These are phyloP conservation scores for Myocastor coypus DNA, from an alignment of 2,113 vertebrate genomes.

Conservation along the genomic window DNA sequence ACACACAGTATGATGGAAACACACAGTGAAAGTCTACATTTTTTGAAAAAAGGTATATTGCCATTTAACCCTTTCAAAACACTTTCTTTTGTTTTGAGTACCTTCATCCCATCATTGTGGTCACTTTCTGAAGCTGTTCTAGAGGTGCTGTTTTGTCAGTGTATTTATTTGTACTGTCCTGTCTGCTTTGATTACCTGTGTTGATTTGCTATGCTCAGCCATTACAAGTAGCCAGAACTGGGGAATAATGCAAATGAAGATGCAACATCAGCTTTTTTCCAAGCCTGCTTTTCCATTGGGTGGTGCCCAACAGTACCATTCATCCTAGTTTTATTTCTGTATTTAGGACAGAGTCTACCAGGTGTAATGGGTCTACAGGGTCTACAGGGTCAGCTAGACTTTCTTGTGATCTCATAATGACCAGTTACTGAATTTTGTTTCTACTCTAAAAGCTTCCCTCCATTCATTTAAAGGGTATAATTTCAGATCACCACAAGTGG, in stretches of 20 bases:
- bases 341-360: no score
- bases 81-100: not conserved
- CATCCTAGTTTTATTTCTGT: not conserved
- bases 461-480: not conserved
- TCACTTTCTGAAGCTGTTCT: not conserved
- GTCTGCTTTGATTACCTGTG: not conserved
- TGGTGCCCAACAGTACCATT: not conserved
- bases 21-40: not conserved
- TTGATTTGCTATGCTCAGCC: not conserved
- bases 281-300: not conserved
- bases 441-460: not conserved
- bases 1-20: not conserved
- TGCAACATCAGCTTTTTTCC: not conserved
- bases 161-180: not conserved
- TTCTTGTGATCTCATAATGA: not conserved
- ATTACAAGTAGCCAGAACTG: not conserved
- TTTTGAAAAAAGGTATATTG: not conserved
- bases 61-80: not conserved
- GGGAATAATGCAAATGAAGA: not conserved
- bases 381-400: no score
- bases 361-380: no score
- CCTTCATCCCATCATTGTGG: not conserved
- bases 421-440: not conserved
- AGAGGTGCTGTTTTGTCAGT: not conserved
- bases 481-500: rapidly evolving